Conservation (phyloP, 2,113 vertebrate species). For the Gnathochromis pfefferi region DNA sequence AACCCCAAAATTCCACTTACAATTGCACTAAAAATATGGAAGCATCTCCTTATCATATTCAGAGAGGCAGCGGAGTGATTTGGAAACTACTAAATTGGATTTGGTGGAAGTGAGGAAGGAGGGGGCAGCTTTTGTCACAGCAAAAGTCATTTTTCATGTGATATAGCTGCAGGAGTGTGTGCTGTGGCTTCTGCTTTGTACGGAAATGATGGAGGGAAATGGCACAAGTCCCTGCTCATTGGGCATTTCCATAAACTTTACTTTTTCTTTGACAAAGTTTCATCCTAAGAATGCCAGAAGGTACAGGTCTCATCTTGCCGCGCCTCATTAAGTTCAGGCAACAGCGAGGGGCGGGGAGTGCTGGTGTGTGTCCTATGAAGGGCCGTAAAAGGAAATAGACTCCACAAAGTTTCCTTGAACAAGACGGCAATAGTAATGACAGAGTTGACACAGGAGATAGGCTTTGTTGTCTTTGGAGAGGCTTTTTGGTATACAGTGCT, state of each 20-base stretch:
- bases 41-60: not conserved
- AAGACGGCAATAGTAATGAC: not conserved
- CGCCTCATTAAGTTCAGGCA: conserved; percentile 14
- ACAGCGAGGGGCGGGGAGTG: not conserved
- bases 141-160: conserved; percentile 2
- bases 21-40: not conserved
- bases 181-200: not conserved
- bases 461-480: not conserved
- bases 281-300: conserved; percentile 1
- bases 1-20: not conserved
- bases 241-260: not conserved
- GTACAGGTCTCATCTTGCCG: not conserved
- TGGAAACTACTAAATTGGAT: conserved; percentile 24
- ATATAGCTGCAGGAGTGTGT: not conserved
- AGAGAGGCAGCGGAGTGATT: not conserved
- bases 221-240: not conserved
- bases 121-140: conserved; percentile 3
- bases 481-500: not conserved
- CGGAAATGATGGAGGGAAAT: not conserved
- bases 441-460: not conserved
- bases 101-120: not conserved
- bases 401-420: not conserved
- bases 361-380: not conserved
- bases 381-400: conserved; percentile 2
- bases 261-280: not conserved